Conservation (phyloP, 2,113 vertebrate species). For the Nibea coibor region DNA sequence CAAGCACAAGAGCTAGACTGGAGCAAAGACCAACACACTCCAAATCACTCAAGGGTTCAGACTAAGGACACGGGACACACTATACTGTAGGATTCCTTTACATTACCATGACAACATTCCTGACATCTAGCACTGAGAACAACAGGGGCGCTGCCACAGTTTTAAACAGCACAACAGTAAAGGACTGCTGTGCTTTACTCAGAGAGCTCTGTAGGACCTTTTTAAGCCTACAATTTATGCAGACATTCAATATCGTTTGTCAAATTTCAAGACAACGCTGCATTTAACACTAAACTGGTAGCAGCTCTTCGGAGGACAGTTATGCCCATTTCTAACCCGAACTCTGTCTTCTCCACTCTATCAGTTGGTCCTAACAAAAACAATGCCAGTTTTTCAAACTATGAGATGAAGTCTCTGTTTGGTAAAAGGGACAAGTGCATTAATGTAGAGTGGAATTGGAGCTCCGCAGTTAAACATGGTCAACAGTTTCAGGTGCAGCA, state of each 20-base stretch:
- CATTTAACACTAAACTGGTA: background rate
- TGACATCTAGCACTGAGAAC: background rate
- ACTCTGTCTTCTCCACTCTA: too few species aligned
- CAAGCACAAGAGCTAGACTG: slow-evolving; percentile 14
- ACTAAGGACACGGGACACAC: slow-evolving; percentile 5
- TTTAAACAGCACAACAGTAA: slow-evolving; percentile 1
- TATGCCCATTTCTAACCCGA: too few species aligned
- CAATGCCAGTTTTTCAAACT: too few species aligned
- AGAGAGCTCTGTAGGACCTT: background rate
- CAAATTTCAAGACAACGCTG: background rate
- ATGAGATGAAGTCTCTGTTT: background rate
- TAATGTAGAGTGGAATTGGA: background rate
- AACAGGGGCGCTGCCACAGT: background rate
- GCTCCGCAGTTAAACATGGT: background rate
- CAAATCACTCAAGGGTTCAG: background rate
- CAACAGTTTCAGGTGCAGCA: background rate
- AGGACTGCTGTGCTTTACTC: background rate
- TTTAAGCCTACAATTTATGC: background rate
- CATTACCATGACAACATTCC: background rate
- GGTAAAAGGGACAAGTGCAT: background rate
- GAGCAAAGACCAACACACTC: slow-evolving; percentile 22
- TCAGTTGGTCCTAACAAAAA: too few species aligned
- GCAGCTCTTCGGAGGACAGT: too few species aligned
- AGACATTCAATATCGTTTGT: background rate
- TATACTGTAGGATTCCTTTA: background rate